Evolutionary conservation across 2,113 vertebrate genomes (phyloP).

Genomic region (Scatophagus argus): DNA sequence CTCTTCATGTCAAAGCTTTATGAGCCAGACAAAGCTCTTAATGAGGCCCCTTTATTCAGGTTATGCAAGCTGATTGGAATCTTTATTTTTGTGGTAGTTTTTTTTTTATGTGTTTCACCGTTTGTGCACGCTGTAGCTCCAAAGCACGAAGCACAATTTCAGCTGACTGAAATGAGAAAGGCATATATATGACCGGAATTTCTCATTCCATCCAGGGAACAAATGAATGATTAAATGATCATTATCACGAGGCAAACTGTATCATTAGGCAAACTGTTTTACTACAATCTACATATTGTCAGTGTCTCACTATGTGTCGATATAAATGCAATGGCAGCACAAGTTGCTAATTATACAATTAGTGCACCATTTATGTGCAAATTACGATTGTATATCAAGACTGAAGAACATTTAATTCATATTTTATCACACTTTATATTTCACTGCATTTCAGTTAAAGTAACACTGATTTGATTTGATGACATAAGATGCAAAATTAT

Average conservation of each 20-base stretch:
- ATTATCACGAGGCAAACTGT: constrained; percentile 3
- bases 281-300: neutral
- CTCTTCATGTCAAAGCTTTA: constrained; percentile 48
- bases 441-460: neutral
- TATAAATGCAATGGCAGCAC: neutral
- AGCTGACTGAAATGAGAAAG: constrained; percentile 22
- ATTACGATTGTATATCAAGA: neutral
- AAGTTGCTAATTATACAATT: neutral
- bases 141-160: constrained; percentile 25
- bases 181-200: constrained; percentile 29
- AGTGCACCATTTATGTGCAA: neutral
- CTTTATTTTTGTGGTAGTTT: constrained; percentile 10
- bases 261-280: constrained; percentile 2
- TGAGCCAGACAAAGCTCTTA: constrained; percentile 39
- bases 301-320: neutral
- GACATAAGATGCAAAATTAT: neutral
- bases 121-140: constrained; percentile 14
- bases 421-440: neutral
- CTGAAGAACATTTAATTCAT: neutral
- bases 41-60: constrained; percentile 57
- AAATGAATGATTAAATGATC: constrained; percentile 13
- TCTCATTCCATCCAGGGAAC: constrained; percentile 24
- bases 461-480: neutral
- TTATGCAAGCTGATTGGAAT: constrained; percentile 52
- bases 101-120: constrained; percentile 36